Base-by-base conservation (phyloP, 2,888 invertebrate species). In the Zhuqinia jingwanae region DNA sequence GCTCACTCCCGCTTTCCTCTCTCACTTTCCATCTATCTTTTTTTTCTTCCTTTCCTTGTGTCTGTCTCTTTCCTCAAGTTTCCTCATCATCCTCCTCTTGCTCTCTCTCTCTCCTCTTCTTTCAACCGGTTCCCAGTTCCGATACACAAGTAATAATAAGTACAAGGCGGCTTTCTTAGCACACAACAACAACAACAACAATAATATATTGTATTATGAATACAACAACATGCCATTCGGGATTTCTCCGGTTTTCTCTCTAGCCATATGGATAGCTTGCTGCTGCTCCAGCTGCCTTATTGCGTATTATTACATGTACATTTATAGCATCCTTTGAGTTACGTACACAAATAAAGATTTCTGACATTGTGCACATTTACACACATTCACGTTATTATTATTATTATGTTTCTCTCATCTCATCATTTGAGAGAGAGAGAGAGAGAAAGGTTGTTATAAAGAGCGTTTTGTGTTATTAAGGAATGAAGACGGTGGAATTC, bases 401-500 rank as follows among this genome's bases (percentile, higher is more conserved):
- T 85, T 85, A 73, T 86, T 86, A 85, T 85, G 85, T 68, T 47
- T 76, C 63, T 81, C 36, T 36, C 36, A 6, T 8, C 36, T 36
- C 36, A 36, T 36, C 36, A 36, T 36, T 8, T 36, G 42, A 63
- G 75, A 15, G 63, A 47, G 47, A 56, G 79, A 36, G 83, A 76
- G 45, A 75, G 84, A 84, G 60, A 82, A 30, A 75, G 22, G 36
- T 36, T 36, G 36, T 36, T 36, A 36, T 36, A 6, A 70, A 47
- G 77, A 81, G 68, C 75, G 68, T 81, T 81, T 82, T 81, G 81
- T 77, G 86, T 82, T 82, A 82, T 87, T 87, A 87, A 76, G 73
- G 81, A 81, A 86, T 76, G 81, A 86, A 87, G 83, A 83, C 63
- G 83, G 78, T 63, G 83, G 78, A 83, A 87, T 79, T 87, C 83